Base-by-base conservation (phyloP, 2,888 invertebrate genomes). In the Mystacides longicornis region DNA sequence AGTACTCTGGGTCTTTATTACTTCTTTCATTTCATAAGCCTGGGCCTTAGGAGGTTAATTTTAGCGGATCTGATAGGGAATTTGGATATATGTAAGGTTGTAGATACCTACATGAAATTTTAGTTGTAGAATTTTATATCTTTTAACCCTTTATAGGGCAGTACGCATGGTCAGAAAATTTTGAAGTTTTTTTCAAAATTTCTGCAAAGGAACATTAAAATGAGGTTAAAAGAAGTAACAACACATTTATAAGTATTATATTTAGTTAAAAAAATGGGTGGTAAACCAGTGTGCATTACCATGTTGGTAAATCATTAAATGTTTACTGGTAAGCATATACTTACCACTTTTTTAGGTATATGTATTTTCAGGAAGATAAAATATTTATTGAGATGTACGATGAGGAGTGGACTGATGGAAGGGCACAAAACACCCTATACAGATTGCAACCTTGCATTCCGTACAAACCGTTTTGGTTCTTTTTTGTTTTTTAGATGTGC, bases 361-460 rank as follows among this genome's bases (percentile, higher is more conserved):
- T 9, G 14, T 31, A 9, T 31, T 31, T 31, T 31, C 14, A 14
- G 14, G 14, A 31, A 31, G 14, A 31, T 9, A 31, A 31, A 31
- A 31, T 31, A 9, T 9, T 31, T 31, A 7, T 31, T 9, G 14
- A 31, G 31, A 31, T 31, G 31, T 14, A 31, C 31, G 31, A 47
- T 47, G 22, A 7, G 48, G 48, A 47, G 20, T 47, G 7, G n/a
- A 21, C 22, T 47, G 7, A 21, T 47, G 48, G 3, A 47, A 21
- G 22, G 48, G 48, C 2, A 21, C 22, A 47, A 47, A 47, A 14
- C 48, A 47, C 19, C 14, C 48, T 21, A 47, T 47, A 21, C 48
- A 47, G 5, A 47, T 16, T 47, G 48, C 48, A 21, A 47, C 22
- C 3, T 47, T 47, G 22, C 48, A 47, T 16, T 20, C 16, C 2